Evolutionary conservation across 1,140 invertebrate genomes (phyloP).

Genomic region (Orussus abietinus): DNA sequence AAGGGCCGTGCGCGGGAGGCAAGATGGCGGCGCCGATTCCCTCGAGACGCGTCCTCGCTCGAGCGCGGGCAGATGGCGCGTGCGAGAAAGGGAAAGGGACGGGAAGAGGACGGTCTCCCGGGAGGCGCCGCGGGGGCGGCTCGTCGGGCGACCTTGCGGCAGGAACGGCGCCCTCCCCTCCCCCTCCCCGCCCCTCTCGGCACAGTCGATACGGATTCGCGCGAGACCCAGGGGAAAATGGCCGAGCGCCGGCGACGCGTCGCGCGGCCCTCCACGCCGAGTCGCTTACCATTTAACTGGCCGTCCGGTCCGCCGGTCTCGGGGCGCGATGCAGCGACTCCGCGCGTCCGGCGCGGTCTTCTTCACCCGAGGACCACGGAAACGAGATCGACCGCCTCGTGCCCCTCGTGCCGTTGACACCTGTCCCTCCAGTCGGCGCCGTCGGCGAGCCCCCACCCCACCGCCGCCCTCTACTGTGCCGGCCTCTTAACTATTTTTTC

Average conservation of each 20-base stretch:
- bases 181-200: conserved; percentile 10
- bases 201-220: conserved; percentile 44
- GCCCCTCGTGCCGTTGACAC: conserved; percentile 47
- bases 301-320: conserved; percentile 10
- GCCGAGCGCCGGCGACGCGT: conserved; percentile 23
- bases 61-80: neutral
- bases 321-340: conserved; percentile 16
- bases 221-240: conserved; percentile 45
- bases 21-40: no score
- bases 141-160: no score
- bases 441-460: conserved; percentile 45
- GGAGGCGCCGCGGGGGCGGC: no score
- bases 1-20: no score
- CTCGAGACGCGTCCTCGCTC: neutral
- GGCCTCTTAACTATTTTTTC: conserved; percentile 53
- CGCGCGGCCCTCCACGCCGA: conserved; percentile 3
- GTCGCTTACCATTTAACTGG: conserved; percentile 35
- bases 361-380: conserved; percentile 2
- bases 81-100: conserved; percentile 1
- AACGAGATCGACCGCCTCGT: conserved; percentile 22
- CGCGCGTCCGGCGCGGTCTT: conserved; percentile 7
- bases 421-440: conserved; percentile 46
- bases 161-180: conserved; percentile 17
- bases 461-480: conserved; percentile 47
- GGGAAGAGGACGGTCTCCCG: neutral